Conservation (phyloP, 2,113 vertebrate genomes). For the Ifrita kowaldi region DNA sequence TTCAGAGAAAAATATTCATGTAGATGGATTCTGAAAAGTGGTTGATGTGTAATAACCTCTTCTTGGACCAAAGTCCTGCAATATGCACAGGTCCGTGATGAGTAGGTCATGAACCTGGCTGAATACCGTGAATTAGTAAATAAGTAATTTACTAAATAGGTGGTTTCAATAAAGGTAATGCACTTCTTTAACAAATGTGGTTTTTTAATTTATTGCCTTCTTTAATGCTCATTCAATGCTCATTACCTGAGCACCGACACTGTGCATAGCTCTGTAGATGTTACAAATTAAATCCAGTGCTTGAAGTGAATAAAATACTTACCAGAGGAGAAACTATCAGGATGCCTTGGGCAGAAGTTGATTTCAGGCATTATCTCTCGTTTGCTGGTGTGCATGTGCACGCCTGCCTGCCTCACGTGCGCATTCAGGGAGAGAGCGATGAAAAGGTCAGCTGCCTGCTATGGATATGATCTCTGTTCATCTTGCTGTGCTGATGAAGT, state of each 20-base stretch:
- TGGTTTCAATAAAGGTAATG: neutral
- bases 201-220: neutral
- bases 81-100: neutral
- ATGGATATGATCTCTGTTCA: neutral
- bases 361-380: neutral
- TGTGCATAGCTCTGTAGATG: neutral
- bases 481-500: conserved; percentile 20
- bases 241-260: neutral
- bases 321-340: neutral
- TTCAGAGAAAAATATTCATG: neutral
- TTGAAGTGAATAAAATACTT: neutral
- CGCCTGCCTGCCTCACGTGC: neutral
- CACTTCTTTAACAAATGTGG: neutral
- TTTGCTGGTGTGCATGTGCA: neutral
- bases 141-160: neutral
- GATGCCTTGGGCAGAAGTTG: neutral
- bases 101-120: neutral
- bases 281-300: neutral
- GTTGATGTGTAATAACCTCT: neutral
- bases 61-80: neutral
- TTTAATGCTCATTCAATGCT: neutral
- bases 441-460: neutral
- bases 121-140: neutral
- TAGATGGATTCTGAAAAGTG: neutral
- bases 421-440: neutral